Evolutionary conservation across 1,140 invertebrate genomes (phyloP).

Genomic region (Pseudomyrmex dendroicus): DNA sequence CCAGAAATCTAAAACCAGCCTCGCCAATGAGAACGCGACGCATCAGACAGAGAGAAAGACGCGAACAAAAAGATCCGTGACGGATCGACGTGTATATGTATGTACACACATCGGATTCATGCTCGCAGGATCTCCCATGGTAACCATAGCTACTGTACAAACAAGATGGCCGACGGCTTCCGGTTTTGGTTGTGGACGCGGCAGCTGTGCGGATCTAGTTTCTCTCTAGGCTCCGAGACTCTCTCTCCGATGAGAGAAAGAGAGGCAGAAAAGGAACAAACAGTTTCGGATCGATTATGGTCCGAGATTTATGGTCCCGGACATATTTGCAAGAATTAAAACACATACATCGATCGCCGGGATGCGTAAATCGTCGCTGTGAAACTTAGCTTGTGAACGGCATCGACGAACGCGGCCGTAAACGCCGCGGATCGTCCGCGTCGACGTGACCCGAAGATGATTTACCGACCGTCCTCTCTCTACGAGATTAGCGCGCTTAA

Average conservation of each 20-base stretch:
- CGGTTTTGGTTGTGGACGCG: slow-evolving; percentile 79
- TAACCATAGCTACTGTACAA: slow-evolving; percentile 84
- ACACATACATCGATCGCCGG: neutral
- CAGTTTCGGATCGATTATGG: slow-evolving; percentile 39
- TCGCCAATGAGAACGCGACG: slow-evolving; percentile 74
- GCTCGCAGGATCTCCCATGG: slow-evolving; percentile 79
- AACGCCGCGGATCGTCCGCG: neutral
- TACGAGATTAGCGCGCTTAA: slow-evolving; percentile 4
- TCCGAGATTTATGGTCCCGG: neutral
- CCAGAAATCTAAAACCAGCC: slow-evolving; percentile 82
- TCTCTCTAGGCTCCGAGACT: slow-evolving; percentile 74
- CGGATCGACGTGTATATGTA: slow-evolving; percentile 50
- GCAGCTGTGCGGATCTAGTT: slow-evolving; percentile 85
- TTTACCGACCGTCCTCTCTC: neutral
- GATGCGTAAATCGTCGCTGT: neutral
- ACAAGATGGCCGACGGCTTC: slow-evolving; percentile 85
- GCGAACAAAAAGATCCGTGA: slow-evolving; percentile 74
- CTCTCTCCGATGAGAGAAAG: slow-evolving; percentile 25
- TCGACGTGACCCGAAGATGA: neutral
- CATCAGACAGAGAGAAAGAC: slow-evolving; percentile 66
- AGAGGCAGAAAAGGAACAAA: slow-evolving; percentile 36
- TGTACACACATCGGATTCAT: slow-evolving; percentile 34
- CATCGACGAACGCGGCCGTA: neutral
- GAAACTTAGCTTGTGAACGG: neutral
- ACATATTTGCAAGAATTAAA: neutral